Evolutionary conservation across 2,797 vertebrate species (phyloP).

Genomic region (Picus viridis): DNA sequence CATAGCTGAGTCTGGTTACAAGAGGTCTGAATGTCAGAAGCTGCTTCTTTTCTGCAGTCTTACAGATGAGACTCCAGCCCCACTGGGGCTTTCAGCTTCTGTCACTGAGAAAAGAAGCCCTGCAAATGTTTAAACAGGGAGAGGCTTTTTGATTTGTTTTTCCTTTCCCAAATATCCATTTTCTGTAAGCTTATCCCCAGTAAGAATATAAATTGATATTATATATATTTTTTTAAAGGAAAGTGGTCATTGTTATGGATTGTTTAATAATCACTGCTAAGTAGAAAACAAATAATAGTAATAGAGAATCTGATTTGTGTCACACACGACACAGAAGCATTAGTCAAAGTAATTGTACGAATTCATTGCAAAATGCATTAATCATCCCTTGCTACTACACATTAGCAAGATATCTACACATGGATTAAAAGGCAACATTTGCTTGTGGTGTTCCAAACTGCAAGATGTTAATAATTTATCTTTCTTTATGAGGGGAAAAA

Average conservation of each 20-base stretch:
- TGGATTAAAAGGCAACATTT: conserved; percentile 40
- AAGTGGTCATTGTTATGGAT: conserved; percentile 51
- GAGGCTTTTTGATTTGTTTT: neutral
- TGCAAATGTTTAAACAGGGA: neutral
- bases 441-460: conserved; percentile 13
- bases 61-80: neutral
- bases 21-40: neutral
- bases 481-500: conserved; percentile 22
- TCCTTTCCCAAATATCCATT: conserved; percentile 12
- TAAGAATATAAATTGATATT: conserved; percentile 14
- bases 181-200: neutral
- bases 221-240: conserved; percentile 28
- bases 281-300: conserved; percentile 60
- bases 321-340: conserved; percentile 12
- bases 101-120: neutral
- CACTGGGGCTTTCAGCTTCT: neutral
- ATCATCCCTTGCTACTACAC: conserved; percentile 34
- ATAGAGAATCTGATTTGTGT: conserved; percentile 45
- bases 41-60: neutral
- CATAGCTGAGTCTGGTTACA: neutral
- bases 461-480: conserved; percentile 68
- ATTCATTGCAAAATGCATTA: conserved; percentile 56
- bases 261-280: conserved; percentile 63
- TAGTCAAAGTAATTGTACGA: conserved; percentile 53
- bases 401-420: conserved; percentile 34